Evolutionary conservation across 2,113 vertebrate species (phyloP).

Genomic region (Notechis scutatus): DNA sequence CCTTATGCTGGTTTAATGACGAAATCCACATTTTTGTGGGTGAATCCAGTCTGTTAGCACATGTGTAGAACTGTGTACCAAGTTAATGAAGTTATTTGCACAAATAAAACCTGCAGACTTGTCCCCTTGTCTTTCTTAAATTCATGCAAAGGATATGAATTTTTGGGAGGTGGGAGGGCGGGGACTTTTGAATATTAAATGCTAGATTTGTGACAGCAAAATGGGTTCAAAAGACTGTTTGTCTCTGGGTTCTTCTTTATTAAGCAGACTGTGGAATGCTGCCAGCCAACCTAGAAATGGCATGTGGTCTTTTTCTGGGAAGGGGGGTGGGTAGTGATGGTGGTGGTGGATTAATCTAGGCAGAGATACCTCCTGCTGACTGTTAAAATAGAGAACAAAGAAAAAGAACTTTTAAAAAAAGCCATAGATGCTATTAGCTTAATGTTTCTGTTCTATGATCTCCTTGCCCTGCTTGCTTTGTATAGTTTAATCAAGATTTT

Average conservation of each 20-base stretch:
- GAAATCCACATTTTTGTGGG: background rate
- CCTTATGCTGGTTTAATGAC: background rate
- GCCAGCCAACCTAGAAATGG: slow-evolving; percentile 55
- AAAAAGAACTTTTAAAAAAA: background rate
- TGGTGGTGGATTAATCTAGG: slow-evolving; percentile 38
- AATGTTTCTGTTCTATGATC: slow-evolving; percentile 59
- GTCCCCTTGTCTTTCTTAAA: no score
- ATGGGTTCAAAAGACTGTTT: slow-evolving; percentile 35
- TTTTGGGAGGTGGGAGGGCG: no score
- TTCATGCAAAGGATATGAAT: background rate
- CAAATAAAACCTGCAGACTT: background rate
- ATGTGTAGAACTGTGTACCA: no score
- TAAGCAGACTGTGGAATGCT: slow-evolving; percentile 43
- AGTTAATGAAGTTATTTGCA: slow-evolving; percentile 24
- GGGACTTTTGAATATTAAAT: background rate
- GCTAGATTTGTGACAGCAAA: slow-evolving; percentile 35
- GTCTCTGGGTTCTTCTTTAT: slow-evolving; percentile 50
- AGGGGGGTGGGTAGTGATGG: background rate
- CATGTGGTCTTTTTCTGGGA: slow-evolving; percentile 56
- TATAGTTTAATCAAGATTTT: slow-evolving; percentile 61
- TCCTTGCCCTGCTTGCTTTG: slow-evolving; percentile 48
- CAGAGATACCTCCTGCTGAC: slow-evolving; percentile 55
- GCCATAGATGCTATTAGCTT: slow-evolving; percentile 39
- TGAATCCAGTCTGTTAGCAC: background rate
- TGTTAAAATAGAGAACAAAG: slow-evolving; percentile 32